Base-by-base conservation (phyloP, 2,888 invertebrate genomes). In the Cinara cedri region DNA sequence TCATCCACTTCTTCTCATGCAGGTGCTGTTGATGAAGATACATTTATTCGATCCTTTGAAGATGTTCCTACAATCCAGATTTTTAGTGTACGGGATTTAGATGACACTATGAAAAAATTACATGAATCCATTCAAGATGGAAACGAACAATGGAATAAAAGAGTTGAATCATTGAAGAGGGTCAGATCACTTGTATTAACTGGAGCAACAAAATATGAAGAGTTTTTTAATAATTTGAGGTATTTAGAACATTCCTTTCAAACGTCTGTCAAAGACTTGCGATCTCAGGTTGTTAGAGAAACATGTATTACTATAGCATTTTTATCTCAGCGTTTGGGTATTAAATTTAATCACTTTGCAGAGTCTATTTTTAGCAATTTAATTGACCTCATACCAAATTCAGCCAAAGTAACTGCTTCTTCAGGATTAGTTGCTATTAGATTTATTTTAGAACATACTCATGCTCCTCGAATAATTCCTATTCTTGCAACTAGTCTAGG, bases 231-330 rank as follows among this genome's bases (percentile, higher is more conserved):
- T 75, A 90, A 91, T 83, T 87, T 98, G 81, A 92, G 94, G 85
- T 90, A 90, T 82, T 85, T 97, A 81, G 95, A 95, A 74, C 89
- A 92, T 84, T 90, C 95, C 42, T 92, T 97, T 84, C 90, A 94
- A 82, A 90, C 90, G 82, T 92, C 94, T 81, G 90, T 95, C 83
- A 93, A 93, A 87, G 96, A 97, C 86, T 88, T 97, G 11, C 89
- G 96, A 85, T 98, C 98, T 83, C 94, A 94, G 87, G 95, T 98
- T 81, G 97, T 97, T 0, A 90, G 98, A 68, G 99, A 99, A 86
- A 95, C 96, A 1, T 98, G 97, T 85, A 93, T 98, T 81, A 96
- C 97, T 0, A 91, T 98, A 83, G 96, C 97, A 57, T 97, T 92
- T 87, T 90, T 97, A 87, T 92, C 96, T 70, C 94, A 96, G 86